phyloP scores from a whole-genome alignment of 2,797 vertebrate species.

The Hydrolagus colliei region DNA sequence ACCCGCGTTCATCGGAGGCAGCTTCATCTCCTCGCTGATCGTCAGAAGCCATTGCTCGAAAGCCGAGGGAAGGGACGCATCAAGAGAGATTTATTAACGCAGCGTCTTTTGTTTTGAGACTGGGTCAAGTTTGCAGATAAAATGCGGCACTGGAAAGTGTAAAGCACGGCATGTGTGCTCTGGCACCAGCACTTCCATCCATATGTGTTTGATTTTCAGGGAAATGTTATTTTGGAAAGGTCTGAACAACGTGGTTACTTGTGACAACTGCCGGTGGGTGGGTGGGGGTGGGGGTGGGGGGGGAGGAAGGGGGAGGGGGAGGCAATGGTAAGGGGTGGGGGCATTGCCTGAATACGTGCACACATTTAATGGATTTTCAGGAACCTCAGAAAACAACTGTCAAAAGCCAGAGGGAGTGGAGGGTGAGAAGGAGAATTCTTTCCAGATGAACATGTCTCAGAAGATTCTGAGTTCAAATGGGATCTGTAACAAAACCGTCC shows the following conservation, averaged over 20 bases:
- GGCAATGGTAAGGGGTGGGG: not conserved
- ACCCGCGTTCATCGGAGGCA: too few species aligned
- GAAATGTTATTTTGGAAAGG: constrained; percentile 3
- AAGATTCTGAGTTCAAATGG: not conserved
- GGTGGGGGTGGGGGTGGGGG: too few species aligned
- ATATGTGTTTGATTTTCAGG: not conserved
- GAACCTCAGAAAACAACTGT: not conserved
- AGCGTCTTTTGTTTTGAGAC: not conserved
- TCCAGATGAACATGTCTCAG: not conserved
- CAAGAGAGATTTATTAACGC: not conserved
- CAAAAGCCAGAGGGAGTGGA: not conserved
- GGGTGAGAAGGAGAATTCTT: not conserved
- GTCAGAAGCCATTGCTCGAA: not conserved
- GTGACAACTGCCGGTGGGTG: too few species aligned
- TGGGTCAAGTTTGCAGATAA: not conserved
- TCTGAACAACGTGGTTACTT: not conserved
- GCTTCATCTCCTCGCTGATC: not conserved
- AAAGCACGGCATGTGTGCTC: not conserved
- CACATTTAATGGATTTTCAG: not conserved
- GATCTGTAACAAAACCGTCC: not conserved
- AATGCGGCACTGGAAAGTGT: not conserved
- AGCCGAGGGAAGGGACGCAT: not conserved
- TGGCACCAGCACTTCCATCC: not conserved
- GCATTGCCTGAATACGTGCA: not conserved
- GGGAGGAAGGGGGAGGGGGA: too few species aligned